Base-by-base conservation (phyloP, 2,888 invertebrate genomes). In the Athrips mouffetella region DNA sequence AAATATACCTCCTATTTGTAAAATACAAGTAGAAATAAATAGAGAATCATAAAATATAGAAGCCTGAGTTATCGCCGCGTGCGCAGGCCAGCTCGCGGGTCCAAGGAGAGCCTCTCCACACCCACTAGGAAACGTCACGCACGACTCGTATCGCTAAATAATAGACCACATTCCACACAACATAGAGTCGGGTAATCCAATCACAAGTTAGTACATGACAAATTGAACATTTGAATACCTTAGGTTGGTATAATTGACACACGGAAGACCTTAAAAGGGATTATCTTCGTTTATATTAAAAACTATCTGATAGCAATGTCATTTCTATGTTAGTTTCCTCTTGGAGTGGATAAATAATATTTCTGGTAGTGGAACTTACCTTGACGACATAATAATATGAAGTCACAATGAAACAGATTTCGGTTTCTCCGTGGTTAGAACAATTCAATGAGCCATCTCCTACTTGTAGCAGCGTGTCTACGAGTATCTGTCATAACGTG, bases 101-200 rank as follows among this genome's bases (percentile, higher is more conserved):
- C 51, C 58, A 60, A 64, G 63, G 64, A 63, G 51, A 63, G 55
- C 62, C 48, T 53, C 56, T 57, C 71, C 76, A 67, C 76, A 67
- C 77, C 78, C 67, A 75, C 69, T 41, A 67, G 72, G 69, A 71
- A 74, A 70, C 64, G 57, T 55, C 63, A 59, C 55, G 60, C 61
- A 48, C 54, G 53, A 52, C 59, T 30, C 47, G 37, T 29, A 30
- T 29, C 39, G 18, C 45, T 31, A 18, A 47, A 47, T 47, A 44
- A 47, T 45, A 33, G 37, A 50, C 47, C 16, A 42, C 42, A 47
- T 47, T 49, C 49, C 39, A 11, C 3, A 13, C 25, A n/a, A 16
- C 18, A 21, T 21, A 11, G n/a, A 41, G 33, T 13, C 33, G n/a
- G 33, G 29, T 27, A 27, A 42, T 37, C 42, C 29, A 37, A 42